A percentile compares a stretch with the other conserved stretches of the same genome.
Conservation (phyloP, 2,888 invertebrate species). For the Eulithis prunata region DNA sequence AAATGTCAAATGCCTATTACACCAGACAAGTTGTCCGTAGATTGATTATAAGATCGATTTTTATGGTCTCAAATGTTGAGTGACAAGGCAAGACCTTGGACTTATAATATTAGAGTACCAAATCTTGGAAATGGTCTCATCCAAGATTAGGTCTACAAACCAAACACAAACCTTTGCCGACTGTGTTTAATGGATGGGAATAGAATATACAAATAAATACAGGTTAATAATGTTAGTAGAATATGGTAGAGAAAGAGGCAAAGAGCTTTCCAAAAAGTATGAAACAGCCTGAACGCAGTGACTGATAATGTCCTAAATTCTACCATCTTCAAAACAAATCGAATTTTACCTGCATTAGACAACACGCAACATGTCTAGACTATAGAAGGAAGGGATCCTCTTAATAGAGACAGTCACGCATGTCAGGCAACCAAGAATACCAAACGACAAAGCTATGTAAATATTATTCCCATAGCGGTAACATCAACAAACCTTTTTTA, state of each 20-base stretch:
- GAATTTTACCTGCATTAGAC: not conserved
- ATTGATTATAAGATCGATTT: slow-evolving; percentile 3
- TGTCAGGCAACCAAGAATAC: slow-evolving; percentile 16
- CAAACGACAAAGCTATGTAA: slow-evolving; percentile 43
- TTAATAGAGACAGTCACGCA: slow-evolving; percentile 19
- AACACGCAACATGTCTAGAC: slow-evolving; percentile 10
- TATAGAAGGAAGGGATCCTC: not conserved
- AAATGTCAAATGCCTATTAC: slow-evolving; percentile 16
- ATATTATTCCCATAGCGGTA: slow-evolving; percentile 61
- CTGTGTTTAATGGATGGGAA: too few relatives aligned
- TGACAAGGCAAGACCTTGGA: not conserved
- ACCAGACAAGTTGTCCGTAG: slow-evolving; percentile 15
- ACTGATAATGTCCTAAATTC: not conserved
- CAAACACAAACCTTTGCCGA: too few relatives aligned
- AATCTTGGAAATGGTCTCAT: not conserved
- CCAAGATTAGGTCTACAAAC: not conserved
- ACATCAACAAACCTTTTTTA: slow-evolving; percentile 48
- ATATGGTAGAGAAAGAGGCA: not conserved
- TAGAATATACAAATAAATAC: too few relatives aligned
- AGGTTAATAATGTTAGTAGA: too few relatives aligned
- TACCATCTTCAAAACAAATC: not conserved
- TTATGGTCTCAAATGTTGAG: not conserved
- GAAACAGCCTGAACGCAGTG: not conserved
- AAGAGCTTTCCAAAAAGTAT: not conserved
- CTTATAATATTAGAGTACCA: not conserved